These are phyloP conservation scores for Lordiphosa andalusiaca DNA, from an alignment of 2,888 invertebrate genomes.

Conservation along the genomic window DNA sequence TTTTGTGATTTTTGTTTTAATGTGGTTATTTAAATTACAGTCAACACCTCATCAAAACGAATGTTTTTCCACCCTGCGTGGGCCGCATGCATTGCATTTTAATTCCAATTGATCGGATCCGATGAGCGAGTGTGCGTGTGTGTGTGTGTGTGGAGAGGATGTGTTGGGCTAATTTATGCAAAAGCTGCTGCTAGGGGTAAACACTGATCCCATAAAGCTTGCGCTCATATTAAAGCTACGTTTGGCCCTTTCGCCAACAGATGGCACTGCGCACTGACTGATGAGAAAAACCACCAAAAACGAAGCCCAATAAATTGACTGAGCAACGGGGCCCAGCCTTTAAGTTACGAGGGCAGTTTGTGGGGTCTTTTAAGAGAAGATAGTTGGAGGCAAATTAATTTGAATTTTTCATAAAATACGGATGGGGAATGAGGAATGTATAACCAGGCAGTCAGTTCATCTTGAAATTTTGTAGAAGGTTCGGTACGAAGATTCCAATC, in stretches of 20 bases:
- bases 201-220: constrained; percentile 58
- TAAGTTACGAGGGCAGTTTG: constrained; percentile 6
- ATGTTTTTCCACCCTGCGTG: constrained; percentile 59
- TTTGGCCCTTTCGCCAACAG: constrained; percentile 52
- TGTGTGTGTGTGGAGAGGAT: constrained; percentile 42
- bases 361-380: too few relatives aligned
- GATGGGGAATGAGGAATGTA: too few relatives aligned
- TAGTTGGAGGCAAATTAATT: too few relatives aligned
- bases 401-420: too few relatives aligned
- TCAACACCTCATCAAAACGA: constrained; percentile 74
- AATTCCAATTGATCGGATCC: constrained; percentile 30
- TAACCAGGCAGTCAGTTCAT: too few relatives aligned
- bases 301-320: constrained; percentile 20
- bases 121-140: constrained; percentile 17
- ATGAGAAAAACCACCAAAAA: constrained; percentile 1
- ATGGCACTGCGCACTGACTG: constrained; percentile 42
- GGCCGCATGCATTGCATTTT: constrained; percentile 48
- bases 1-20: constrained; percentile 32
- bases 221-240: constrained; percentile 36
- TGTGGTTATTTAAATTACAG: constrained; percentile 65
- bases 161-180: constrained; percentile 20
- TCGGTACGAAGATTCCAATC: too few relatives aligned
- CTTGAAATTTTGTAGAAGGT: too few relatives aligned
- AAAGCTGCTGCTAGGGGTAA: constrained; percentile 15
- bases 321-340: constrained; percentile 34